phyloP scores from a whole-genome alignment of 2,797 vertebrate genomes.

The Premnoplex brunnescens region DNA sequence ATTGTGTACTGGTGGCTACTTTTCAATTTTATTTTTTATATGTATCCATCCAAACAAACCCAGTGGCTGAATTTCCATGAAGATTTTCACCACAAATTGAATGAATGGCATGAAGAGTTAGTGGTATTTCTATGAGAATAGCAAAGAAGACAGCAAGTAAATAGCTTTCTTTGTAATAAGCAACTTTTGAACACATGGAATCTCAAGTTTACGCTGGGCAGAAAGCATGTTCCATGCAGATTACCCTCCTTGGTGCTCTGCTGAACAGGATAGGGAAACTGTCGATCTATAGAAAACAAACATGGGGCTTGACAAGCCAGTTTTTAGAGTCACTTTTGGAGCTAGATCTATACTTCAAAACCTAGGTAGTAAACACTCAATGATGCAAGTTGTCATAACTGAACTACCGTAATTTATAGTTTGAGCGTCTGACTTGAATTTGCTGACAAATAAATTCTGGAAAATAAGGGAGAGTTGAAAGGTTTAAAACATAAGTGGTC shows the following conservation, averaged over 20 bases:
- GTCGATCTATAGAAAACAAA: background rate
- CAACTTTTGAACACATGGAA: background rate
- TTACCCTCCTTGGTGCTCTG: background rate
- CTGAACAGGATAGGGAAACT: background rate
- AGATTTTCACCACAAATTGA: background rate
- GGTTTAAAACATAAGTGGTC: background rate
- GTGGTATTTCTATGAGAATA: background rate
- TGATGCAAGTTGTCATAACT: background rate
- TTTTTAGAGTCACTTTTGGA: background rate
- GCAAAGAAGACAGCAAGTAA: background rate
- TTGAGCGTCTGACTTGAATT: conserved; percentile 11
- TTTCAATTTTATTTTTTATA: background rate
- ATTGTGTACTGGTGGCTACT: background rate
- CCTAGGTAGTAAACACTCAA: background rate
- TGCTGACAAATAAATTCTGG: background rate
- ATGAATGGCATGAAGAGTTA: background rate
- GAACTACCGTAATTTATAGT: background rate
- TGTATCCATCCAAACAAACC: background rate
- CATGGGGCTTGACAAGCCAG: background rate
- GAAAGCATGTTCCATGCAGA: background rate
- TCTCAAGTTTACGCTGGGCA: background rate
- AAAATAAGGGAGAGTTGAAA: background rate
- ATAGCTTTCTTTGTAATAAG: background rate
- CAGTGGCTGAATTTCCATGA: background rate
- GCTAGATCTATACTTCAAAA: background rate